Evolutionary conservation across 2,113 vertebrate genomes (phyloP).

Genomic region (Malurus alboscapulatus): DNA sequence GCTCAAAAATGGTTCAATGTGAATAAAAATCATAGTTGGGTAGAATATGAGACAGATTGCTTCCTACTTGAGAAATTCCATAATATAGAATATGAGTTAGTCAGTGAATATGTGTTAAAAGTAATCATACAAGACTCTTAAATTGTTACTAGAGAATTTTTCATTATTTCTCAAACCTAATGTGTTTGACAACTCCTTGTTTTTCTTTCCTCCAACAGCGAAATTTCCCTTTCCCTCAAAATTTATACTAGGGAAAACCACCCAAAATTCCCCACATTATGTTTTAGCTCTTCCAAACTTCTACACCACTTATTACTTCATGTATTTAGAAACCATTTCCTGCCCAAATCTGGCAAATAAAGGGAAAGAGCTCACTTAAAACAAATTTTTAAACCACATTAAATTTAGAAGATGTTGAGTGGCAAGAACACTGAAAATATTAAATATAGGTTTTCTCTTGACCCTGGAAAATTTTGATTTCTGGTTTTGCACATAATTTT

Average conservation of each 20-base stretch:
- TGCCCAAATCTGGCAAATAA: not conserved
- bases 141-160: not conserved
- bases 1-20: not conserved
- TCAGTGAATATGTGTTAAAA: not conserved
- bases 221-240: not conserved
- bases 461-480: not conserved
- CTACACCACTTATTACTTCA: not conserved
- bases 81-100: not conserved
- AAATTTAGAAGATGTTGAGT: not conserved
- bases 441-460: not conserved
- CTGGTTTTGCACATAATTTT: not conserved
- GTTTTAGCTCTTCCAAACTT: not conserved
- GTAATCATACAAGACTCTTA: not conserved
- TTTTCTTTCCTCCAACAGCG: not conserved
- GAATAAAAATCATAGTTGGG: not conserved
- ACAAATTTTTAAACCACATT: not conserved
- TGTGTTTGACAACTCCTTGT: not conserved
- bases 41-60: not conserved
- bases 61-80: not conserved
- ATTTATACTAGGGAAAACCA: not conserved
- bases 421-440: not conserved
- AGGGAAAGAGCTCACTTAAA: not conserved
- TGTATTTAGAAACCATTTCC: not conserved
- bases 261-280: not conserved
- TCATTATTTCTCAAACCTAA: not conserved